Evolutionary conservation across 2,888 invertebrate species (phyloP).

Genomic region (Strigamia maritima): DNA sequence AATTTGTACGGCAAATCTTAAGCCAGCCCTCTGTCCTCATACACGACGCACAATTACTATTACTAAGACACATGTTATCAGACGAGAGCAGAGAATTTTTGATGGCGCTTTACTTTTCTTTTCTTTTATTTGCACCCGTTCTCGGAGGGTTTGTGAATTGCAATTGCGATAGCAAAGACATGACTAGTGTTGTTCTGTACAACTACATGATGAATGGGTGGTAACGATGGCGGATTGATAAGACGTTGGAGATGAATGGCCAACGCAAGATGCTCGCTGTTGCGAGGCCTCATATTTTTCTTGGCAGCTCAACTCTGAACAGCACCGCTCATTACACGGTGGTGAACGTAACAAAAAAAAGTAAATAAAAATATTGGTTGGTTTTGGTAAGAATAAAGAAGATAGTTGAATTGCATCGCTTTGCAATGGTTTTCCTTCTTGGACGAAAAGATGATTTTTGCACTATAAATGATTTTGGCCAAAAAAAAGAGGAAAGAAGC

Average conservation of each 20-base stretch:
- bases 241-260: conserved; percentile 26
- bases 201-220: conserved; percentile 32
- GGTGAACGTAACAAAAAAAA: not conserved
- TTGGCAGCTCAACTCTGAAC: conserved; percentile 24
- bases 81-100: not conserved
- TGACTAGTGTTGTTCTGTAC: conserved; percentile 32
- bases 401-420: not conserved
- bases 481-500: not conserved
- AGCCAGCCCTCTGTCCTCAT: not conserved
- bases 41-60: not conserved
- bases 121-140: conserved; percentile 9
- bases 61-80: not conserved
- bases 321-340: conserved; percentile 30
- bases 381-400: not conserved
- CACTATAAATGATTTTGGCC: not conserved
- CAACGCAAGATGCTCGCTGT: conserved; percentile 30
- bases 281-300: conserved; percentile 32
- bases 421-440: not conserved
- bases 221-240: conserved; percentile 32
- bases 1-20: conserved; percentile 19
- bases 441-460: conserved; percentile 17
- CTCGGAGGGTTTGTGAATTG: conserved; percentile 22
- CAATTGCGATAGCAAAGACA: conserved; percentile 30
- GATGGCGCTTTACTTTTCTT: not conserved
- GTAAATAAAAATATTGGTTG: not conserved